These are phyloP conservation scores for Alaudala cheleensis DNA, from an alignment of 2,113 vertebrate genomes.

Conservation along the genomic window DNA sequence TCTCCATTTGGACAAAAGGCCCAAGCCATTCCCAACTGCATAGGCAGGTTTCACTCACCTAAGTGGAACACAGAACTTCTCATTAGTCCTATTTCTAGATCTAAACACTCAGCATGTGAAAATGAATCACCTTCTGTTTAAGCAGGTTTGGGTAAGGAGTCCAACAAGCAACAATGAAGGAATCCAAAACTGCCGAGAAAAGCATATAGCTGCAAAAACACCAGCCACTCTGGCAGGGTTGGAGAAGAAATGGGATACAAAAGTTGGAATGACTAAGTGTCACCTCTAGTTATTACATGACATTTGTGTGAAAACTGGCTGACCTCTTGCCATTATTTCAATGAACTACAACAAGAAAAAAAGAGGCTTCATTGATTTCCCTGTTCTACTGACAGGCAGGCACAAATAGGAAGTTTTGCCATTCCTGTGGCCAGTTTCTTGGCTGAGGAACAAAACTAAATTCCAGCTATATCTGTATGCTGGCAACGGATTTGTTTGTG, in stretches of 20 bases:
- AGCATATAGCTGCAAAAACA: neutral
- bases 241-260: accelerated
- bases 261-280: neutral
- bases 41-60: neutral
- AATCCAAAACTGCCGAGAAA: neutral
- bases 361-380: neutral
- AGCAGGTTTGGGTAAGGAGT: neutral
- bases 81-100: neutral
- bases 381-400: neutral
- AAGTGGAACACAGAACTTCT: neutral
- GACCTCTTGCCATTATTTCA: neutral
- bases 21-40: neutral
- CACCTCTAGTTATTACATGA: neutral
- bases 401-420: neutral
- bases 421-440: conserved; percentile 2
- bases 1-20: neutral
- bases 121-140: neutral
- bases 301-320: neutral
- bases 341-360: neutral
- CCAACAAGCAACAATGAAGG: neutral
- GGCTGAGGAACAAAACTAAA: neutral
- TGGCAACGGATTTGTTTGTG: neutral
- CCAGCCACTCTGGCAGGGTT: neutral
- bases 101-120: neutral
- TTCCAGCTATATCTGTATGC: neutral